These are phyloP conservation scores for Festucalex cinctus DNA, from an alignment of 2,113 vertebrate genomes.

Conservation along the genomic window DNA sequence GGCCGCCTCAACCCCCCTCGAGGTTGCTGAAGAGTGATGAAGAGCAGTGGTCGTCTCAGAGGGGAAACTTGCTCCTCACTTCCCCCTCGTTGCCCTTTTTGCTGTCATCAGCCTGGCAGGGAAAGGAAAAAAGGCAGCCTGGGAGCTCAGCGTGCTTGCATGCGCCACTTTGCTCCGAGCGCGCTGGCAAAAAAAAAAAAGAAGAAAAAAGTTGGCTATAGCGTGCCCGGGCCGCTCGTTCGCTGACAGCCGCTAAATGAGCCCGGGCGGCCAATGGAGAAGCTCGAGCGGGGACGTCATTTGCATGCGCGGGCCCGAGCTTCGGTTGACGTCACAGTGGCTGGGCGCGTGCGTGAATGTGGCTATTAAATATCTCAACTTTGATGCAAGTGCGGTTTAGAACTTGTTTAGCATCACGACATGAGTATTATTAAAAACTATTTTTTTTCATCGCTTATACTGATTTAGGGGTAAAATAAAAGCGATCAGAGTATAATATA, in stretches of 20 bases:
- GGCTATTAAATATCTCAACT: too few relatives aligned
- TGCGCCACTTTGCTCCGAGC: conserved; percentile 54
- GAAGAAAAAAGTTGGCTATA: conserved; percentile 64
- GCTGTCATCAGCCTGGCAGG: conserved; percentile 49
- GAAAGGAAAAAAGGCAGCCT: not conserved
- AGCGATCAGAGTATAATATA: too few relatives aligned
- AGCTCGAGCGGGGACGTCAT: conserved; percentile 75
- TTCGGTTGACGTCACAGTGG: conserved; percentile 81
- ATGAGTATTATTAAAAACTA: not conserved
- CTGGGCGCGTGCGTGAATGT: too few relatives aligned
- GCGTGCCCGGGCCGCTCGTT: conserved; percentile 80
- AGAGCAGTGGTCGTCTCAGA: conserved; percentile 11
- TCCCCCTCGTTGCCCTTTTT: conserved; percentile 10
- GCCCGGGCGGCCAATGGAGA: conserved; percentile 82
- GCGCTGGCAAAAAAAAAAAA: conserved; percentile 47
- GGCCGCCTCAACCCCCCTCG: conserved; percentile 30
- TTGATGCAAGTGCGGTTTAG: too few relatives aligned
- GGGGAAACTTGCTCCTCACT: conserved; percentile 21
- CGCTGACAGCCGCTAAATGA: conserved; percentile 86
- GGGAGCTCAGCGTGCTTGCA: not conserved
- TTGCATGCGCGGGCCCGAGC: conserved; percentile 80
- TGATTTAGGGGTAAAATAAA: too few relatives aligned
- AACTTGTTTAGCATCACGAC: not conserved
- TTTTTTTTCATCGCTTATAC: not conserved
- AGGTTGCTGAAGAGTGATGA: conserved; percentile 8